Conservation (phyloP, 2,797 vertebrate species). For the Carduelis carduelis region DNA sequence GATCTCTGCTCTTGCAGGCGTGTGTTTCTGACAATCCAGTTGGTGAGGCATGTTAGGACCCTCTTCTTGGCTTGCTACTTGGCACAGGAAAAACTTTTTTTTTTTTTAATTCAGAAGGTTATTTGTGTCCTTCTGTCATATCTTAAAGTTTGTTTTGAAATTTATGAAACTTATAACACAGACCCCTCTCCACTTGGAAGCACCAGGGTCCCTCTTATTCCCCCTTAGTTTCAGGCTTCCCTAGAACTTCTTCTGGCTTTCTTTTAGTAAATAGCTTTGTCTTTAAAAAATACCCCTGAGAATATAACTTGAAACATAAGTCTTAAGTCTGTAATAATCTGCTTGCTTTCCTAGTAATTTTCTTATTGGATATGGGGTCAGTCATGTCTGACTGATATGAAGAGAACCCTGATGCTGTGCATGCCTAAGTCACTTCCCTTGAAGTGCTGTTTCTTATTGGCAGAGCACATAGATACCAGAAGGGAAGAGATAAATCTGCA, state of each 20-base stretch:
- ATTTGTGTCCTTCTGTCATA: not conserved
- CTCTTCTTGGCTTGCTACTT: not conserved
- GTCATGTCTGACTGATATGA: rapidly evolving
- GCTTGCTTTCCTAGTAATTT: not conserved
- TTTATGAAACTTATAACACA: not conserved
- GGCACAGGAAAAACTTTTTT: not conserved
- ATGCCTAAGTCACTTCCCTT: not conserved
- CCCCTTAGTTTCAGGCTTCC: not conserved
- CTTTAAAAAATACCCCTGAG: not conserved
- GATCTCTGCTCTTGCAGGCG: not conserved
- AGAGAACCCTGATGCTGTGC: not conserved
- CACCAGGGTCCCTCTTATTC: not conserved
- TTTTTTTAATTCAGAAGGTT: not conserved
- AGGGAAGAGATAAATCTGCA: not conserved
- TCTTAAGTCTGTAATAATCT: not conserved
- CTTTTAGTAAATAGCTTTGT: not conserved
- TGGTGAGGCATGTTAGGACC: not conserved
- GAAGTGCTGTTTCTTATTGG: not conserved
- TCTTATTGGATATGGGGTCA: not conserved
- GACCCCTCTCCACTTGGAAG: not conserved
- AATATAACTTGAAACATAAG: not conserved
- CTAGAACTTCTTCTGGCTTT: not conserved
- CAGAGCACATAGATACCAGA: not conserved
- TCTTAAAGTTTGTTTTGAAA: not conserved
- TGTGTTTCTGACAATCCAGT: not conserved